A percentile compares a stretch with the other conserved stretches of the same genome.
These are phyloP conservation scores for Panopea generosa DNA, from an alignment of 2,888 invertebrate species.

Conservation along the genomic window DNA sequence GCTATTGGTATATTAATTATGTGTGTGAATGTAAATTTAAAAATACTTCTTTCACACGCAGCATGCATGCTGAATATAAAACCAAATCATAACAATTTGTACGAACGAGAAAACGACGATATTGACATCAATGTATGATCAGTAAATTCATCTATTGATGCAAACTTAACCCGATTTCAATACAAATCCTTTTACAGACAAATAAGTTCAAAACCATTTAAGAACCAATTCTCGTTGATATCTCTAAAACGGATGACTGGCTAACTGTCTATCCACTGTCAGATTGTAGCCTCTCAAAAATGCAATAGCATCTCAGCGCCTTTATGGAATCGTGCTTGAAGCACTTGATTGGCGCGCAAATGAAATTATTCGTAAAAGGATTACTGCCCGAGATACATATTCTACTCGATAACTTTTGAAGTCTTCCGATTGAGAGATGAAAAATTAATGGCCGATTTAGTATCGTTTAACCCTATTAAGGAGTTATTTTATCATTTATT, in stretches of 20 bases:
- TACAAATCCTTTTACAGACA: slow-evolving; percentile 36
- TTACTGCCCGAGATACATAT: slow-evolving; percentile 9
- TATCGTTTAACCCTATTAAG: slow-evolving; percentile 52
- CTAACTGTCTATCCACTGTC: slow-evolving; percentile 38
- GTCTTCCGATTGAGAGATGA: slow-evolving; percentile 39
- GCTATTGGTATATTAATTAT: neutral
- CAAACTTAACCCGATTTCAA: too few species aligned
- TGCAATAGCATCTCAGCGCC: slow-evolving; percentile 26
- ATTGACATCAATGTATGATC: too few species aligned
- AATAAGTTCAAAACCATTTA: slow-evolving; percentile 15
- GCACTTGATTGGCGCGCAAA: slow-evolving; percentile 39
- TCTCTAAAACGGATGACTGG: slow-evolving; percentile 22
- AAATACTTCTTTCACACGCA: neutral
- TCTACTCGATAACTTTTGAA: slow-evolving; percentile 7
- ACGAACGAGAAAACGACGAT: too few species aligned
- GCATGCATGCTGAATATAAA: too few species aligned
- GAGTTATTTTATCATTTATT: slow-evolving; percentile 45
- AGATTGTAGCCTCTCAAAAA: slow-evolving; percentile 14
- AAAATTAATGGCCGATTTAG: slow-evolving; percentile 50
- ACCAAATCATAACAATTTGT: too few species aligned
- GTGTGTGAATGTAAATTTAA: neutral
- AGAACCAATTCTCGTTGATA: slow-evolving; percentile 27
- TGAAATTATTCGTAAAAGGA: slow-evolving; percentile 58
- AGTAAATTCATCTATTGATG: too few species aligned
- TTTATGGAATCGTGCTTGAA: slow-evolving; percentile 39